These are phyloP conservation scores for Tipula vernalis DNA, from an alignment of 2,888 invertebrate species.

Conservation along the genomic window DNA sequence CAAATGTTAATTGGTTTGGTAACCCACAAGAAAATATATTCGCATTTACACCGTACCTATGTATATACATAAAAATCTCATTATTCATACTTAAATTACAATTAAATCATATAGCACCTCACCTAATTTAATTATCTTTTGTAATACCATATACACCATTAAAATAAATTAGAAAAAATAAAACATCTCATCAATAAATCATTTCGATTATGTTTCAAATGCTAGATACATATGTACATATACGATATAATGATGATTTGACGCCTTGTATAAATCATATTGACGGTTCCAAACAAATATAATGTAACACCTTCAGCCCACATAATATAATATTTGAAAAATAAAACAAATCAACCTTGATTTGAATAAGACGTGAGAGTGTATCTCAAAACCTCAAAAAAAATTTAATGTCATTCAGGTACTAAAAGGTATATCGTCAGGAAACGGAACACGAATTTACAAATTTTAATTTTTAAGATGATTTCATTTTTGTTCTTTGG, in stretches of 20 bases:
- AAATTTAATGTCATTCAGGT: background rate
- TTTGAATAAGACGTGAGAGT: background rate
- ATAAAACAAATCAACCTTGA: background rate
- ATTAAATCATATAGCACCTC: background rate
- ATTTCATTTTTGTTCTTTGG: background rate
- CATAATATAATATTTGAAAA: background rate
- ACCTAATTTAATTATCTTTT: background rate
- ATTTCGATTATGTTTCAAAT: background rate
- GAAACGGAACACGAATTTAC: background rate
- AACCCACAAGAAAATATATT: background rate
- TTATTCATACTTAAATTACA: conserved; percentile 4
- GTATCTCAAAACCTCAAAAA: background rate
- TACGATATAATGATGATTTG: background rate
- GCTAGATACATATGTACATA: background rate
- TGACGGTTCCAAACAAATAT: background rate
- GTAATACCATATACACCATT: background rate
- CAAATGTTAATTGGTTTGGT: background rate
- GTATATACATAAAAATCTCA: background rate
- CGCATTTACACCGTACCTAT: background rate
- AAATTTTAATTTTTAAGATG: background rate
- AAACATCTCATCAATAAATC: background rate
- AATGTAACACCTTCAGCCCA: background rate
- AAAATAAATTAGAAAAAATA: background rate
- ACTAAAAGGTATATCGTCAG: background rate
- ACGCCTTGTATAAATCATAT: background rate